Conservation (phyloP, 2,797 vertebrate species). For the Onychomys torridus region DNA sequence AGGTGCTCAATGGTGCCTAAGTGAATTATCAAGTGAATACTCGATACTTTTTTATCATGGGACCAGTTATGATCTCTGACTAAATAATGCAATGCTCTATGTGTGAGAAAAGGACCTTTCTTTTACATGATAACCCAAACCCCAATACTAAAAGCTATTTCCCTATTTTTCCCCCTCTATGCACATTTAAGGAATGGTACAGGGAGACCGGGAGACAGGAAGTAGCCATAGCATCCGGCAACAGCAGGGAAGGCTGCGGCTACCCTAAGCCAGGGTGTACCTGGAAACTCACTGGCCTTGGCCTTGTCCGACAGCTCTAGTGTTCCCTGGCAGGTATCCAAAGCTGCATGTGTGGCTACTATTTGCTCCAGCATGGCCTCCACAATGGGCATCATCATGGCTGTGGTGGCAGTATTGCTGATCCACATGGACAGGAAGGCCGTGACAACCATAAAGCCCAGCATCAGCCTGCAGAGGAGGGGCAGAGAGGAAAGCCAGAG, state of each 20-base stretch:
- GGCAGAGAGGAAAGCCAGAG: conserved; percentile 44
- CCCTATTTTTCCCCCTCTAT: not conserved
- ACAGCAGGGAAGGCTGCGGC: not conserved
- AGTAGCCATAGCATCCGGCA: not conserved
- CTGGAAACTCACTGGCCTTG: conserved; percentile 43
- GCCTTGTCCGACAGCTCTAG: conserved; percentile 87
- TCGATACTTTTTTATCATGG: not conserved
- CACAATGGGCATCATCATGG: conserved; percentile 99
- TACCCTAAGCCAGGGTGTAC: conserved; percentile 4
- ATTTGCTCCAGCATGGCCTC: conserved; percentile 95
- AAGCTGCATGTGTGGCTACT: conserved; percentile 83
- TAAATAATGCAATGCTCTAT: not conserved
- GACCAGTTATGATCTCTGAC: not conserved
- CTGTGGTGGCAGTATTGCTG: conserved; percentile 98
- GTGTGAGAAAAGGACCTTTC: not conserved
- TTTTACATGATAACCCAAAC: not conserved
- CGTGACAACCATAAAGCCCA: conserved; percentile 97
- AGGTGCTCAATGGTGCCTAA: not conserved
- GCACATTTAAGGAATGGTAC: not conserved
- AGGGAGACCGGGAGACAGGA: not conserved
- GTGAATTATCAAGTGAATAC: not conserved
- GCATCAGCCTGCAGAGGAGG: conserved; percentile 92
- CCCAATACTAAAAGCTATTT: not conserved
- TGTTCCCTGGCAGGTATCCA: conserved; percentile 78
- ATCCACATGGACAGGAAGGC: conserved; percentile 99